Evolutionary conservation across 2,888 invertebrate species (phyloP).

Genomic region (Aphidoletes aphidimyza): DNA sequence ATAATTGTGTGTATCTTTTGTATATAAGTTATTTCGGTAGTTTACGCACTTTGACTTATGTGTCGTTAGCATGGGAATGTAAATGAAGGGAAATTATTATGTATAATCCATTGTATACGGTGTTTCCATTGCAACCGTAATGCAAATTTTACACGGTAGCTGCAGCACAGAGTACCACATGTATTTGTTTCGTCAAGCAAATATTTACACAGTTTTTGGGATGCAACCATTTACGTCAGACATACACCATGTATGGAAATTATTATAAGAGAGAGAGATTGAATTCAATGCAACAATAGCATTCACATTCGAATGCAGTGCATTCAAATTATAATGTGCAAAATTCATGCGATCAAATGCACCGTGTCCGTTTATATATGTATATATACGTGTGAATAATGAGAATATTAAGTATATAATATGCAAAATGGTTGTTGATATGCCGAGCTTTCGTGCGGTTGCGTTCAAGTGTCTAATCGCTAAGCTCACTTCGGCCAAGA

Average conservation of each 20-base stretch:
- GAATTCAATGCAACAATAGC: not conserved
- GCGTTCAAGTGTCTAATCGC: not conserved
- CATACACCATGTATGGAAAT: not conserved
- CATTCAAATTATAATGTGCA: not conserved
- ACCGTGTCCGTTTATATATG: not conserved
- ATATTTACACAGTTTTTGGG: not conserved
- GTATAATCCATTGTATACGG: too few species aligned
- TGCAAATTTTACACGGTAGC: too few species aligned
- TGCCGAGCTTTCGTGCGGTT: not conserved
- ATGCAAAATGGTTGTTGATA: slow-evolving; percentile 30
- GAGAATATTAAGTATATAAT: too few species aligned
- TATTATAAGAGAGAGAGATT: not conserved
- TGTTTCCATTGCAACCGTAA: too few species aligned
- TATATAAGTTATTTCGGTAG: not conserved
- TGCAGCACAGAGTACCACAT: too few species aligned
- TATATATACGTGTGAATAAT: not conserved
- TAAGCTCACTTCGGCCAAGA: not conserved
- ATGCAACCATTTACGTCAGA: not conserved
- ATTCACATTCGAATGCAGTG: not conserved
- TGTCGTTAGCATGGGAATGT: not conserved
- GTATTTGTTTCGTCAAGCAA: not conserved
- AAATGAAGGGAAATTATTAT: not conserved
- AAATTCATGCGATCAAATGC: slow-evolving; percentile 36
- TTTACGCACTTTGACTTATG: not conserved
- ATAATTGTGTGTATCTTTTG: not conserved